Conservation (phyloP, 2,113 vertebrate species). For the Scopus umbretta region DNA sequence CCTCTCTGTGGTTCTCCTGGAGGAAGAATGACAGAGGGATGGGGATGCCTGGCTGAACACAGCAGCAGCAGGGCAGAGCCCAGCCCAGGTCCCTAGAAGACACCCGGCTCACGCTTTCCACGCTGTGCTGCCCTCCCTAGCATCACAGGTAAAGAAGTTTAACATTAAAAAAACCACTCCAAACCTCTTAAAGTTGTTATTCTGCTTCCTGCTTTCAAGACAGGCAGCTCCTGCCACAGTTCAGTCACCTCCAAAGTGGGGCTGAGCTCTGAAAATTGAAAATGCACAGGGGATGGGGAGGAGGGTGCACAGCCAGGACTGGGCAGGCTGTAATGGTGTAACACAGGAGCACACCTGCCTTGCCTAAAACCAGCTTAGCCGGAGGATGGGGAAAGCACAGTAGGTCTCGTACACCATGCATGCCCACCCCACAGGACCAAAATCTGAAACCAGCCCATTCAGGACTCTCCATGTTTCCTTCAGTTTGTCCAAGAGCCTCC, state of each 20-base stretch:
- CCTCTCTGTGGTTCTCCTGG: neutral
- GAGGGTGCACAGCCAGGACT: neutral
- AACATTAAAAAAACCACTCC: neutral
- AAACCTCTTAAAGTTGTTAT: neutral
- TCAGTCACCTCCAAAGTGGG: neutral
- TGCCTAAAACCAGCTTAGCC: neutral
- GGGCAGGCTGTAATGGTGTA: neutral
- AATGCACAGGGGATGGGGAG: neutral
- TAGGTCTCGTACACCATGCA: neutral
- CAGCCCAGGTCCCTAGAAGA: accelerated
- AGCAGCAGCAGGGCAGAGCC: neutral
- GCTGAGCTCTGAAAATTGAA: neutral
- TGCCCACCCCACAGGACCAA: neutral
- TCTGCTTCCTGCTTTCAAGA: neutral
- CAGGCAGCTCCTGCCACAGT: neutral
- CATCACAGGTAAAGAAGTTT: neutral
- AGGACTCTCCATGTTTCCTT: neutral
- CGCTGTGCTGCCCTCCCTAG: neutral
- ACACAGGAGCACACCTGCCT: too few species aligned
- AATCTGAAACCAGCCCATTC: neutral
- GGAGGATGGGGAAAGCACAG: neutral
- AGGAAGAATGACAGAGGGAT: too few species aligned
- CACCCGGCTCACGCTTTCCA: neutral
- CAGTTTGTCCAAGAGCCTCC: neutral
- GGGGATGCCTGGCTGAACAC: neutral